A percentile compares a stretch with the other conserved stretches of the same genome.
These are phyloP conservation scores for Drosophila kambysellisi DNA, from an alignment of 2,888 invertebrate species.

Conservation along the genomic window DNA sequence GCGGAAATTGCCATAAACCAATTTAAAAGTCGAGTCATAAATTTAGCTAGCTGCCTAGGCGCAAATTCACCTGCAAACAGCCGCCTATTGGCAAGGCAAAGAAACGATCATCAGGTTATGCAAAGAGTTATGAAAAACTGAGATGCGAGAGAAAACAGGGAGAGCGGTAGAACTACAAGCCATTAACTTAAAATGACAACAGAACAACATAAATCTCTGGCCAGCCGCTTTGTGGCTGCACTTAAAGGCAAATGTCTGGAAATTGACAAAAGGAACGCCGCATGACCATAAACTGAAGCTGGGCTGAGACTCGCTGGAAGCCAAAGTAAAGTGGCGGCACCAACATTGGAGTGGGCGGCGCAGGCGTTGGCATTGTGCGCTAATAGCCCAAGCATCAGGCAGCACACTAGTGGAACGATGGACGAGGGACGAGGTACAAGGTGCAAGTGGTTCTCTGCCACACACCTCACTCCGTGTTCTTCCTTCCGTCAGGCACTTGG, in stretches of 20 bases:
- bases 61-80: constrained; percentile 66
- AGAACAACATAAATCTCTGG: constrained; percentile 79
- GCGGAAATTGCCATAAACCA: constrained; percentile 69
- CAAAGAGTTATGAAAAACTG: constrained; percentile 60
- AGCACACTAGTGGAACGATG: constrained; percentile 8
- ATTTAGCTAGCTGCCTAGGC: constrained; percentile 51
- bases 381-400: constrained; percentile 62
- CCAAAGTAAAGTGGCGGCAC: constrained; percentile 18
- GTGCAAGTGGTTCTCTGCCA: constrained; percentile 35
- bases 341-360: constrained; percentile 48
- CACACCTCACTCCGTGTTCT: constrained; percentile 8
- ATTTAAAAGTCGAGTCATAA: constrained; percentile 70
- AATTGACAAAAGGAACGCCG: constrained; percentile 71
- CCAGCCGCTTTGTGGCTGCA: constrained; percentile 56
- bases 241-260: constrained; percentile 70
- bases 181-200: constrained; percentile 83
- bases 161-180: constrained; percentile 69
- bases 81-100: constrained; percentile 41
- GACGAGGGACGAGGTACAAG: constrained; percentile 39
- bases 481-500: constrained; percentile 31
- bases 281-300: constrained; percentile 44
- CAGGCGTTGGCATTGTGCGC: constrained; percentile 68
- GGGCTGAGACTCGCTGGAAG: constrained; percentile 7
- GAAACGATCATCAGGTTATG: constrained; percentile 56
- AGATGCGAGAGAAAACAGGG: constrained; percentile 9